These are phyloP conservation scores for Bos indicus DNA, from an alignment of 2,113 vertebrate species.

Conservation along the genomic window DNA sequence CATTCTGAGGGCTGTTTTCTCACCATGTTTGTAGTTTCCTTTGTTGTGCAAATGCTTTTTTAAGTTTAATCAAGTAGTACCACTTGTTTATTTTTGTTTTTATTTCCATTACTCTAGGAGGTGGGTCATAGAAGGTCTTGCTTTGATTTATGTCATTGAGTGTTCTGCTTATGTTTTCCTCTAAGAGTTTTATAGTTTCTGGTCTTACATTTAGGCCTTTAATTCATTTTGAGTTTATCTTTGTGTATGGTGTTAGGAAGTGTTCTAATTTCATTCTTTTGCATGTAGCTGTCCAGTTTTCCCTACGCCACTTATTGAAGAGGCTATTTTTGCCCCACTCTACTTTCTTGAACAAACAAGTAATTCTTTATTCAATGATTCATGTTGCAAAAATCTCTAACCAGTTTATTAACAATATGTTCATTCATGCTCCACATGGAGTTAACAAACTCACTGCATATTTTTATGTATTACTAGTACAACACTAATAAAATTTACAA, in stretches of 20 bases:
- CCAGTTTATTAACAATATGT: background rate
- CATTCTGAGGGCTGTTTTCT: background rate
- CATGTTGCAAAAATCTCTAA: background rate
- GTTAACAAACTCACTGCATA: slow-evolving; percentile 17
- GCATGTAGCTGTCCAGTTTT: background rate
- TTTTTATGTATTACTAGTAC: background rate
- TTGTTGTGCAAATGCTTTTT: background rate
- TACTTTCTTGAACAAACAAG: background rate
- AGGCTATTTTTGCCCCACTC: background rate
- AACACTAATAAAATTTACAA: background rate
- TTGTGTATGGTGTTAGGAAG: background rate
- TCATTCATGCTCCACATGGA: background rate
- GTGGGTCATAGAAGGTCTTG: background rate
- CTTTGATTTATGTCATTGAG: background rate
- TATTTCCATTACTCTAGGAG: background rate
- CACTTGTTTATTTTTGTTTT: background rate
- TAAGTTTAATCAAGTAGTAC: background rate
- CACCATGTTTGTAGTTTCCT: background rate
- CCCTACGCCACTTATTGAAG: background rate
- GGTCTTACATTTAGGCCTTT: background rate
- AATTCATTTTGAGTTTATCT: background rate
- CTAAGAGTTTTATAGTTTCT: background rate
- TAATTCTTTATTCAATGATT: slow-evolving; percentile 15
- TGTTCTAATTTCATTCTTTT: background rate
- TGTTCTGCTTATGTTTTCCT: background rate